Evolutionary conservation across 2,113 vertebrate genomes (phyloP), one percentile per base, ranked within the genome.

Genomic region (Pachypanchax playfairii): DNA sequence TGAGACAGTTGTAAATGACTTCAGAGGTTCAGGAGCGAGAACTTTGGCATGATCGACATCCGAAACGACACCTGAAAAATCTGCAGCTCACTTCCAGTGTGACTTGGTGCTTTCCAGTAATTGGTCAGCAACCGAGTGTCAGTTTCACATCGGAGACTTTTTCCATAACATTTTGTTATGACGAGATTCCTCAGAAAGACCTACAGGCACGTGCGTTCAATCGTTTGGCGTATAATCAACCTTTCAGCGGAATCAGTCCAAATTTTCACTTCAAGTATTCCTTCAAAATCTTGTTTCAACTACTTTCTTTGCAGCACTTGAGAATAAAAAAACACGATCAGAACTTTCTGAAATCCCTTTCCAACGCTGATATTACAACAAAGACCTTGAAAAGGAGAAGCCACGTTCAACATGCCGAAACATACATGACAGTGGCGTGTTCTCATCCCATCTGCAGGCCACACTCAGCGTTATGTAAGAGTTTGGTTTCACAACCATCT

Each of bases 11-110:
- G 55, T 35, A 48, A 69, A 41, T 10, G 61, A 38, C 43, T 72
- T 63, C 14, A 28, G 49, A 33, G 58, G 52, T 72, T 39, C 3
- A 64, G 41, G 52, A 78, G 44, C 31, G 24, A 26, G 57, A 58
- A 66, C 70, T 81, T 77, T 77, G 73, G 77, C 77, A 72, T 68
- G 25, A 71, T 65, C 25, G 43, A 61, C 75, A 58, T 50, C 46
- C 20, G 49, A 65, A 68, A 60, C 36, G 44, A 59, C 44, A 66
- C 55, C 61, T 58, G 60, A 60, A 13, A 2, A 50, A 42, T 20
- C 39, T 35, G 33, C 5, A 15, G 31, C 3, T 20, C 28, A 4
- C 10, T 20, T 35, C 15, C 14, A 35, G 29, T 43, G 28, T 64
- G 14, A 48, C 22, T 26, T 26, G 21, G 14, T 26, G 24, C 49